These are phyloP conservation scores for Peromyscus polionotus DNA, from an alignment of 2,113 vertebrate species.

Conservation along the genomic window DNA sequence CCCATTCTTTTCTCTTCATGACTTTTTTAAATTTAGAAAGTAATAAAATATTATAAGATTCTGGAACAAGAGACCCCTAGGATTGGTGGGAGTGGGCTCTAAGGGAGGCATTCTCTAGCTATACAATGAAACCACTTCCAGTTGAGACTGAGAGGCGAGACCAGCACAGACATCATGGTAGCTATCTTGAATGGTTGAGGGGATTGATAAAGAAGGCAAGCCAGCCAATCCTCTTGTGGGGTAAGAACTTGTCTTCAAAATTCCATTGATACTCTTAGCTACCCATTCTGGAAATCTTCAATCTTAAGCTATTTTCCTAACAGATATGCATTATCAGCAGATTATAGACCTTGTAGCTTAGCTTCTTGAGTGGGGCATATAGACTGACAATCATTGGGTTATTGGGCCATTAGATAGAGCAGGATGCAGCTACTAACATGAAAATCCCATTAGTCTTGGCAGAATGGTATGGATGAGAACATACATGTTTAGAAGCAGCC, in stretches of 20 bases:
- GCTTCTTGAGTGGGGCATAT: neutral
- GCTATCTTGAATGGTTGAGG: neutral
- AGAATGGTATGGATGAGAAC: neutral
- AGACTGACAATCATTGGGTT: neutral
- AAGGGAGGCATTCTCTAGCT: neutral
- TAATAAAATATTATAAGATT: neutral
- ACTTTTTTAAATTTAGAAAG: neutral
- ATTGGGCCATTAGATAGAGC: neutral
- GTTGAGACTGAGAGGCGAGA: neutral
- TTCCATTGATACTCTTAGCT: neutral
- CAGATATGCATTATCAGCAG: neutral
- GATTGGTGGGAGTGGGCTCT: neutral
- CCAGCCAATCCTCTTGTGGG: neutral
- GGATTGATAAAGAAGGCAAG: neutral
- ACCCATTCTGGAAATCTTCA: neutral
- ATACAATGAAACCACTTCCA: neutral
- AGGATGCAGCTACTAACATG: neutral
- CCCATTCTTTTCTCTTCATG: neutral
- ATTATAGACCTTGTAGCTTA: neutral
- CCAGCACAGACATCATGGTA: neutral
- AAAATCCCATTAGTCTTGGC: neutral
- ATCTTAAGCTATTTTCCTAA: conserved; percentile 6
- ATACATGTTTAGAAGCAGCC: neutral
- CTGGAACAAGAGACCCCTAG: neutral
- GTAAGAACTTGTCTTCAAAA: neutral